Evolutionary conservation across 2,888 invertebrate genomes (phyloP).

Genomic region (Patella depressa): DNA sequence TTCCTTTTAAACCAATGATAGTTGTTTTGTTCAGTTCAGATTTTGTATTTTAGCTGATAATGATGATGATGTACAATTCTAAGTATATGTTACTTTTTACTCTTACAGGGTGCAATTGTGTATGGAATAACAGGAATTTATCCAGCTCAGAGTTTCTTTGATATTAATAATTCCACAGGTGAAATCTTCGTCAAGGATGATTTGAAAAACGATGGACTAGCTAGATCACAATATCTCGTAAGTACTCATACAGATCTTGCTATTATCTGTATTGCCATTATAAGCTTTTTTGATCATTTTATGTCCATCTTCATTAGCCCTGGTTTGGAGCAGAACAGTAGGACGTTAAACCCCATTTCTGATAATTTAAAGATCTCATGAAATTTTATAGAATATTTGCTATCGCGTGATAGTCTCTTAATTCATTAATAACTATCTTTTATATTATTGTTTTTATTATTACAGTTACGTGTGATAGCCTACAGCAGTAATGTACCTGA

Average conservation of each 20-base stretch:
- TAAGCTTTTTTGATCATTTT: no score
- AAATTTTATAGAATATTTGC: no score
- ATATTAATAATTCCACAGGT: conserved; percentile 38
- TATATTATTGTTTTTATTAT: conserved; percentile 18
- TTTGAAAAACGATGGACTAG: conserved; percentile 36
- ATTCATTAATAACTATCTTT: background rate
- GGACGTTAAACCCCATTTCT: no score
- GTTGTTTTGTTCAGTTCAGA: no score
- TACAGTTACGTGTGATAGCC: conserved; percentile 47
- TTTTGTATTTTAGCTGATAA: no score
- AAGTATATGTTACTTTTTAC: background rate
- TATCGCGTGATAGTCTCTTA: no score
- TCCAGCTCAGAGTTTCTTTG: conserved; percentile 39
- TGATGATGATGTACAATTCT: no score
- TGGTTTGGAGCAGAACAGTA: no score
- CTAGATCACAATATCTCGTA: conserved; percentile 43
- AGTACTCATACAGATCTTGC: conserved; percentile 15
- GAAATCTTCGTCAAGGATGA: conserved; percentile 37
- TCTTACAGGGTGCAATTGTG: conserved; percentile 33
- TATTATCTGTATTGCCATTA: no score
- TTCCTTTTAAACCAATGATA: no score
- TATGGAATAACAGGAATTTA: conserved; percentile 39
- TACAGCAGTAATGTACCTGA: conserved; percentile 47
- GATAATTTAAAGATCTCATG: no score
- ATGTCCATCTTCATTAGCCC: no score